These are phyloP conservation scores for Villa cingulata DNA, from an alignment of 2,888 invertebrate genomes.

Conservation along the genomic window DNA sequence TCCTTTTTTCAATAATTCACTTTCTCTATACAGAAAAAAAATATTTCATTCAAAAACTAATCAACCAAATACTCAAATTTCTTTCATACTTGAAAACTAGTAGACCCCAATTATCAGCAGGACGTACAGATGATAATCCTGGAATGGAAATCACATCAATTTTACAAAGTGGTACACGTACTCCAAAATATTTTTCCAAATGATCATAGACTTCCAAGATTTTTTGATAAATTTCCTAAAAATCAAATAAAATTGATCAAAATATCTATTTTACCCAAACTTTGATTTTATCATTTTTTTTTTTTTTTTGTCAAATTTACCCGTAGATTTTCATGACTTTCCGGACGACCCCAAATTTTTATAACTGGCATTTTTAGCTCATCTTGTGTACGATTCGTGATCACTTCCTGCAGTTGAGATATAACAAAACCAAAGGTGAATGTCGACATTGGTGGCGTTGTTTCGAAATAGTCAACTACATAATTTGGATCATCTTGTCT, in stretches of 20 bases:
- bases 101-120: slow-evolving; percentile 68
- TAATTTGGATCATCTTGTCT: slow-evolving; percentile 37
- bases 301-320: too few relatives aligned
- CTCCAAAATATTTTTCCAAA: slow-evolving; percentile 48
- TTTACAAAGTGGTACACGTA: slow-evolving; percentile 50
- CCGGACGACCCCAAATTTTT: slow-evolving; percentile 36
- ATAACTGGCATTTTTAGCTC: slow-evolving; percentile 24
- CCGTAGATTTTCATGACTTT: slow-evolving; percentile 35
- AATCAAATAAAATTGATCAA: neutral
- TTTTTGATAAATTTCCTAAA: slow-evolving; percentile 46
- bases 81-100: slow-evolving; percentile 56
- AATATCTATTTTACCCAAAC: neutral
- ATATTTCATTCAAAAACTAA: slow-evolving; percentile 4
- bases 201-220: slow-evolving; percentile 43
- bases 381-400: slow-evolving; percentile 12
- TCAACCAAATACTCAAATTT: slow-evolving; percentile 3
- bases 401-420: slow-evolving; percentile 43
- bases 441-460: slow-evolving; percentile 62
- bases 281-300: neutral
- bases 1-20: slow-evolving; percentile 50
- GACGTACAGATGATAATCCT: slow-evolving; percentile 52
- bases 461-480: slow-evolving; percentile 54
- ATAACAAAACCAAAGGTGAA: slow-evolving; percentile 60
- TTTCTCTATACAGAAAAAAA: slow-evolving; percentile 45
- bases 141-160: slow-evolving; percentile 63